Base-by-base conservation (phyloP, 2,888 invertebrate genomes). In the Parnassius orleans region DNA sequence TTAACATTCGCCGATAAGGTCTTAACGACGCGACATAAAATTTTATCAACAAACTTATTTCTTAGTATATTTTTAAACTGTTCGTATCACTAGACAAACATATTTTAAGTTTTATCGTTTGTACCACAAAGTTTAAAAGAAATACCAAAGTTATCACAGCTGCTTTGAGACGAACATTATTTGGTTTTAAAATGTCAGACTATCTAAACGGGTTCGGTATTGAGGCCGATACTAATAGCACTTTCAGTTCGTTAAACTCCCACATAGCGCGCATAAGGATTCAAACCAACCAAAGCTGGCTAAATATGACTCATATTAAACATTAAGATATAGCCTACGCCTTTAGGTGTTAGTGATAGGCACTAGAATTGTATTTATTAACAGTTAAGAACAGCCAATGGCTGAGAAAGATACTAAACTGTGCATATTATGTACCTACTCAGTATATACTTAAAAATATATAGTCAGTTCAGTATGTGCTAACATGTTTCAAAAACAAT, bases 201-300 rank as follows among this genome's bases (percentile, higher is more conserved):
- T 66, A 70, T 66, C 66, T 64, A 72, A 78, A 75, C 73, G 65
- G 69, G 72, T 76, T 76, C 70, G 66, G 63, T 65, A 77, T 75
- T 71, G 74, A 68, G 70, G 72, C 63, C 73, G 69, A 71, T 62
- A 57, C 65, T 67, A 75, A 74, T 73, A 70, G 66, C 65, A 72
- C 66, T 76, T 73, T 64, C 61, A 53, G 63, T 64, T 66, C 60
- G 65, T 65, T 53, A 63, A 60, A 66, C 63, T 60, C 68, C 68
- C 67, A 70, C 69, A 62, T 54, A 33, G 57, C 50, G 55, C 64
- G 57, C 56, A 60, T 66, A 69, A 63, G 60, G 63, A 60, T 53
- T 43, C 56, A 51, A 55, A 48, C 64, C 53, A 62, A 58, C 56
- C 65, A 57, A 42, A 61, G 51, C 58, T 61, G 48, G 33, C 33